These are phyloP conservation scores for Pyrrhosoma nymphula DNA, from an alignment of 2,888 invertebrate genomes.

Conservation along the genomic window DNA sequence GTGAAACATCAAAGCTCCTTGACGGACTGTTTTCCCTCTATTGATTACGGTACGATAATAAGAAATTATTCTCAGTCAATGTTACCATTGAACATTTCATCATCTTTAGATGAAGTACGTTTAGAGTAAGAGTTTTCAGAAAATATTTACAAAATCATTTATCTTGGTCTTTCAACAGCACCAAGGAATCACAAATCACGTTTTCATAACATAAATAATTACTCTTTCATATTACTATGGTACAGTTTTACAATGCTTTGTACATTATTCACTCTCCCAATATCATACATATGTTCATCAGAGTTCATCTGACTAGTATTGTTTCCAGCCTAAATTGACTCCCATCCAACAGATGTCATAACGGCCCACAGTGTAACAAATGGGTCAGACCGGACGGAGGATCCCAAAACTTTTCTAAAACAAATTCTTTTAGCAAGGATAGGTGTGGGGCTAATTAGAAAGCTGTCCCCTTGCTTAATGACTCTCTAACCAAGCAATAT, in stretches of 20 bases:
- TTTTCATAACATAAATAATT: constrained; percentile 66
- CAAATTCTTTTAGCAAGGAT: constrained; percentile 44
- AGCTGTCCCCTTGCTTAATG: constrained; percentile 28
- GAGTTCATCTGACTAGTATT: constrained; percentile 43
- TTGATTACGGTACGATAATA: constrained; percentile 45
- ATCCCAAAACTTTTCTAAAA: constrained; percentile 55
- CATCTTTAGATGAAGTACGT: constrained; percentile 50
- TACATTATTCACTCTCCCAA: constrained; percentile 60
- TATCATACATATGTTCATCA: constrained; percentile 41
- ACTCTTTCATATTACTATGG: constrained; percentile 62
- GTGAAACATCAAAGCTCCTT: constrained; percentile 67
- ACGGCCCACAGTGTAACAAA: constrained; percentile 30
- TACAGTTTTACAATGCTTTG: constrained; percentile 61
- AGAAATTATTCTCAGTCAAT: constrained; percentile 56
- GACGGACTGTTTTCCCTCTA: constrained; percentile 56
- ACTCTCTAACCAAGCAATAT: constrained; percentile 50
- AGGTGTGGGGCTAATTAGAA: constrained; percentile 37
- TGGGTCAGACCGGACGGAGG: constrained; percentile 62
- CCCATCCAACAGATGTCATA: constrained; percentile 47
- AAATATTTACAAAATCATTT: constrained; percentile 67
- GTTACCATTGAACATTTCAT: constrained; percentile 60
- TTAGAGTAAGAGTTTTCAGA: constrained; percentile 67
- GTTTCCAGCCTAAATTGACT: constrained; percentile 53
- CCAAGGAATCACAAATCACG: constrained; percentile 66
- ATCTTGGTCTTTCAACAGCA: constrained; percentile 64